Conservation (phyloP, 2,888 invertebrate species). For the Megamerina dolium region DNA sequence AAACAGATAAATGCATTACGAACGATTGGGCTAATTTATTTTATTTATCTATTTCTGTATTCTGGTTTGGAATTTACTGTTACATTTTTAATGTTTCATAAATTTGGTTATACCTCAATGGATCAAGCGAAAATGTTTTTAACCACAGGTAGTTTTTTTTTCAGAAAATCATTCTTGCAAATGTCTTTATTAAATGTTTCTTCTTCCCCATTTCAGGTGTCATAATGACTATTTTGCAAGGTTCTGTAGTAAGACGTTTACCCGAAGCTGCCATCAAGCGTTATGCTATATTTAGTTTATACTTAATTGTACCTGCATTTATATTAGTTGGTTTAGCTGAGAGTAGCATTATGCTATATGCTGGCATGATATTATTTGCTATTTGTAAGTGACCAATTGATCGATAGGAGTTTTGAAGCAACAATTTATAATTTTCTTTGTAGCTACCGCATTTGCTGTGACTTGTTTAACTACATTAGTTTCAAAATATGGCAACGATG, state of each 20-base stretch:
- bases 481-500: slow-evolving; percentile 71
- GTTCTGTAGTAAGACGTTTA: slow-evolving; percentile 78
- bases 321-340: slow-evolving; percentile 72
- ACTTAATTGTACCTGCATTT: slow-evolving; percentile 82
- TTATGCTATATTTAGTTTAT: slow-evolving; percentile 69
- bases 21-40: slow-evolving; percentile 71
- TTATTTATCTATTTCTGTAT: slow-evolving; percentile 88
- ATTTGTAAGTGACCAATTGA: slow-evolving; percentile 63
- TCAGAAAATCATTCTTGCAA: too few species aligned
- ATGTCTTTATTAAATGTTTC: too few species aligned
- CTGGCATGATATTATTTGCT: slow-evolving; percentile 81
- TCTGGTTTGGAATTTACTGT: slow-evolving; percentile 96
- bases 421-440: too few species aligned
- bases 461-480: slow-evolving; percentile 91
- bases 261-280: slow-evolving; percentile 64
- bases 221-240: slow-evolving; percentile 87
- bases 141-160: slow-evolving; percentile 78
- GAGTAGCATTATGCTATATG: slow-evolving; percentile 59
- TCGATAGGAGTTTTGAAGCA: background rate
- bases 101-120: slow-evolving; percentile 86
- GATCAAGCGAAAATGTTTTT: slow-evolving; percentile 98
- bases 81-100: slow-evolving; percentile 90
- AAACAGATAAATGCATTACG: slow-evolving; percentile 62
- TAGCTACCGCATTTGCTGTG: slow-evolving; percentile 87
- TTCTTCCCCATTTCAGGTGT: slow-evolving; percentile 53